Evolutionary conservation across 2,797 vertebrate genomes (phyloP).

Genomic region (Eulemur mongoz): DNA sequence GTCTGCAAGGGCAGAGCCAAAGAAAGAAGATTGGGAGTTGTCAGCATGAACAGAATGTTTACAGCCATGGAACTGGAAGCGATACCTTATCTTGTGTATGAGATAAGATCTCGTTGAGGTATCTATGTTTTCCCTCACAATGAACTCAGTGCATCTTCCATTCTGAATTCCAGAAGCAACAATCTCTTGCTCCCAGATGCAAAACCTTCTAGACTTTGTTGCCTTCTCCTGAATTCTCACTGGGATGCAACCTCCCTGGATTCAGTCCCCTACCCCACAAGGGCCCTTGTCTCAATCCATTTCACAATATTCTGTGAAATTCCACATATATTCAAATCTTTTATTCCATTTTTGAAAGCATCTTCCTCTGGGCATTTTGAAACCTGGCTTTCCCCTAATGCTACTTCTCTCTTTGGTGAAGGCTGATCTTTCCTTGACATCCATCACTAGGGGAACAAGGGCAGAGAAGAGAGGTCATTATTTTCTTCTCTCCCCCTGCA

Average conservation of each 20-base stretch:
- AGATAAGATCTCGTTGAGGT: too few species aligned
- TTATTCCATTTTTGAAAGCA: not conserved
- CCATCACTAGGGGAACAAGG: not conserved
- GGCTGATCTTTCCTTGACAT: not conserved
- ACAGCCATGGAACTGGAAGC: not conserved
- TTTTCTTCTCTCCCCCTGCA: not conserved
- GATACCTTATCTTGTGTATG: not conserved
- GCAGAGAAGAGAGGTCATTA: not conserved
- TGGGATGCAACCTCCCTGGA: not conserved
- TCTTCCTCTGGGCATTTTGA: not conserved
- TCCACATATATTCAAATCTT: not conserved
- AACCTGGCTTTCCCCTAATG: not conserved
- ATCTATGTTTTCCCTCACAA: not conserved
- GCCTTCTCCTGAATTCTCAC: not conserved
- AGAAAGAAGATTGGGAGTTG: not conserved
- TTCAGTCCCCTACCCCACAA: not conserved
- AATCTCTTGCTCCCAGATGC: not conserved
- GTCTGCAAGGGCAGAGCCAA: not conserved
- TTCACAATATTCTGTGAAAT: not conserved
- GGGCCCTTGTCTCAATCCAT: not conserved
- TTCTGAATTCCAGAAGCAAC: not conserved
- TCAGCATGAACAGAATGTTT: not conserved
- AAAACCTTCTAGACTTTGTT: not conserved
- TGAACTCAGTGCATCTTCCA: not conserved
- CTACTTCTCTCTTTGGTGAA: not conserved